Conservation (phyloP, 2,113 vertebrate species). For the Nicator chloris region DNA sequence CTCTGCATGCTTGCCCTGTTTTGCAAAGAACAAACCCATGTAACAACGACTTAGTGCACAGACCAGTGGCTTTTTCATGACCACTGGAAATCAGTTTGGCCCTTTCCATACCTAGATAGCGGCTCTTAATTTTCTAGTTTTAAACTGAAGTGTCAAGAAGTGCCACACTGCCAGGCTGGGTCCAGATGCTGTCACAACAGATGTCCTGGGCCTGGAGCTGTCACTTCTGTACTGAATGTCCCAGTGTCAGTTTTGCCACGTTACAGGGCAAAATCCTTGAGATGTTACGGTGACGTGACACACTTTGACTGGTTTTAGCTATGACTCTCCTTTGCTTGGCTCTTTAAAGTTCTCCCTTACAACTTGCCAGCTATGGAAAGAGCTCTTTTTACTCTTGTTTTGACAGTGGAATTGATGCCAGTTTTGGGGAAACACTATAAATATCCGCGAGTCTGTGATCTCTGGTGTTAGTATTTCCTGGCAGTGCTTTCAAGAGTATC, state of each 20-base stretch:
- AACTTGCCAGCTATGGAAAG: neutral
- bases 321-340: neutral
- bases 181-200: neutral
- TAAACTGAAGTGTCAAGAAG: neutral
- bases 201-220: neutral
- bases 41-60: neutral
- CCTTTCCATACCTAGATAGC: neutral
- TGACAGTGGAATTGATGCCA: neutral
- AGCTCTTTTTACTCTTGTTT: conserved; percentile 1
- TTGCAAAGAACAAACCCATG: neutral
- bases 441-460: neutral
- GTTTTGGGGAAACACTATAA: neutral
- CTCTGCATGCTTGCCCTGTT: neutral
- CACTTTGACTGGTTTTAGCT: neutral
- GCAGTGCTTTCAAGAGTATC: neutral
- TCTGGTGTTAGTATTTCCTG: neutral
- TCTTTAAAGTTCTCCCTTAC: neutral
- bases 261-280: neutral
- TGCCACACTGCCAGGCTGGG: neutral
- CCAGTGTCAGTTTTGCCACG: neutral
- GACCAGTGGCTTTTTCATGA: neutral
- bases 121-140: neutral
- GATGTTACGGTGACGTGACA: neutral
- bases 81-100: neutral
- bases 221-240: neutral